Base-by-base conservation (phyloP, 2,888 invertebrate genomes). In the Athalia cordata region DNA sequence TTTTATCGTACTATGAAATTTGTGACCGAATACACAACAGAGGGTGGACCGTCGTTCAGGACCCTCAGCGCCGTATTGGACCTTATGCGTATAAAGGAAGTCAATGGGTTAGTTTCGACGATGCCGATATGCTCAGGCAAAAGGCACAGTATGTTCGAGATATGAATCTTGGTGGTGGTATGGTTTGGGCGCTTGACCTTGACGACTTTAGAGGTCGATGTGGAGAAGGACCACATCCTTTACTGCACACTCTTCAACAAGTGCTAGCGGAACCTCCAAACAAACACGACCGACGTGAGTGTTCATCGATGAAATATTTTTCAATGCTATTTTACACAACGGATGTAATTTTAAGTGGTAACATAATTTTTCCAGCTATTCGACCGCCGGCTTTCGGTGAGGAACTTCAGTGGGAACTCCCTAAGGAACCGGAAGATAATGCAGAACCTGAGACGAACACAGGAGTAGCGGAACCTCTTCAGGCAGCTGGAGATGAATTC, bases 71-170 rank as follows among this genome's bases (percentile, higher is more conserved):
- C 11, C 92, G 96, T 68, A 96, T 98, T 93, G 97, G 97, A 4
- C 98, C 98, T 0, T 97, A 95, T 84, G 96, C 97, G 0, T 95
- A 94, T 86, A 95, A 96, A 85, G 96, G 94, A 66, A 95, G 95
- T 85, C 97, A 98, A 87, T 98, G 98, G 98, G 97, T 97, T 29
- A 95, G 96, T 3, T 98, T 93, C 85, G 98, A 98, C 87, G 97
- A 98, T 86, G 92, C 93, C 7, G 94, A 94, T 52, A 97, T 95
- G 90, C 94, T 98, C 64, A 92, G 93, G 80, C 93, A 92, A 81
- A 98, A 98, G 91, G 95, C 96, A 0, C 93, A 96, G 84, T 95
- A 94, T 85, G 94, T 97, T 55, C 93, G 95, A 80, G 92, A 94
- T 11, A 92, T 96, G 90, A 93, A 94, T 80, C 92, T 98, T 15